Evolutionary conservation across 2,113 vertebrate species (phyloP).

Genomic region (Phyllostomus discolor): DNA sequence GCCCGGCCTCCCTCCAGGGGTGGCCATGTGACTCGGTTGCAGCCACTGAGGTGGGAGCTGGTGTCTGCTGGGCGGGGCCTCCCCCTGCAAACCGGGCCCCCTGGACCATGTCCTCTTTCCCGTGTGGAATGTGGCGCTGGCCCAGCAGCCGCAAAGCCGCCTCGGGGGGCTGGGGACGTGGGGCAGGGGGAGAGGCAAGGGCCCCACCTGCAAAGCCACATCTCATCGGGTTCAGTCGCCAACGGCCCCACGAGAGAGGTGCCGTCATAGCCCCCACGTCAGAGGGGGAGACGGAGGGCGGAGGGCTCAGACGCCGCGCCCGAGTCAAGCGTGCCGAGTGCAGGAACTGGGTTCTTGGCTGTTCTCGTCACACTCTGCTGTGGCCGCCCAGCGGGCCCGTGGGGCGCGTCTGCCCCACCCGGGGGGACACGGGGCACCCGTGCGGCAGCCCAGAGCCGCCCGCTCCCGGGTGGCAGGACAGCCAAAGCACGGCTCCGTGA

Average conservation of each 20-base stretch:
- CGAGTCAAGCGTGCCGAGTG: fast-evolving
- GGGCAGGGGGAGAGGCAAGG: neutral
- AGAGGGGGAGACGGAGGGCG: neutral
- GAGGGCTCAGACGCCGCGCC: fast-evolving
- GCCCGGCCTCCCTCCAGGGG: neutral
- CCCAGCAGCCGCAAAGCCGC: neutral
- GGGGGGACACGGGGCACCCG: fast-evolving
- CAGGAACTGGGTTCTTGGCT: fast-evolving
- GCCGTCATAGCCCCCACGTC: fast-evolving
- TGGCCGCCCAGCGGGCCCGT: fast-evolving
- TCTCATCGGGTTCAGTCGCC: neutral
- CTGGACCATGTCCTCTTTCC: neutral
- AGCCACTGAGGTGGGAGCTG: neutral
- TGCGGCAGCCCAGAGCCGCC: fast-evolving
- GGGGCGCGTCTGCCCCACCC: neutral
- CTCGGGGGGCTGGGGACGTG: neutral
- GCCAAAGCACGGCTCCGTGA: fast-evolving
- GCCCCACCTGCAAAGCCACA: neutral
- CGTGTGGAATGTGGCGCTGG: too few relatives aligned
- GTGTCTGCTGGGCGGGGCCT: neutral
- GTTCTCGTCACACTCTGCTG: fast-evolving
- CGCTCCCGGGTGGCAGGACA: fast-evolving
- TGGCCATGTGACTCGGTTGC: fast-evolving
- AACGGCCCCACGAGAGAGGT: too few relatives aligned
- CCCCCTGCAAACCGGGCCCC: neutral